A percentile compares a stretch with the other conserved stretches of the same genome.
Evolutionary conservation across 1,140 invertebrate genomes (phyloP).

Genomic region (Drosophila burlai): DNA sequence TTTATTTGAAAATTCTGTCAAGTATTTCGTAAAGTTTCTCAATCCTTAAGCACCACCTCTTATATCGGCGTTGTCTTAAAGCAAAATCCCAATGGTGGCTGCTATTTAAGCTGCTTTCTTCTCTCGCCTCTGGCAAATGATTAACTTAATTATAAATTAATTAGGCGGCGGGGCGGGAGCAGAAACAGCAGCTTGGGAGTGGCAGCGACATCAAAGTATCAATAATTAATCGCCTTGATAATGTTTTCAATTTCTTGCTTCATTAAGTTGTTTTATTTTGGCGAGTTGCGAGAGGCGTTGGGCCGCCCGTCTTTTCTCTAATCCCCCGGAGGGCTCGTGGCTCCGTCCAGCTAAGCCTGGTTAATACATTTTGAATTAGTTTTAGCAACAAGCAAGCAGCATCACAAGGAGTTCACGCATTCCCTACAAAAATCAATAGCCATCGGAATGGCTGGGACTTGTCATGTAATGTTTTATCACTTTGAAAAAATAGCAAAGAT

Average conservation of each 20-base stretch:
- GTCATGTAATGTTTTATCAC: background rate
- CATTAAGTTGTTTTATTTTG: constrained; percentile 74
- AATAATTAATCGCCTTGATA: constrained; percentile 82
- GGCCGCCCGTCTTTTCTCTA: constrained; percentile 48
- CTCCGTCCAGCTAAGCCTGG: constrained; percentile 48
- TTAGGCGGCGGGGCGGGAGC: constrained; percentile 53
- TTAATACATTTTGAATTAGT: constrained; percentile 66
- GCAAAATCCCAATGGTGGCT: constrained; percentile 4
- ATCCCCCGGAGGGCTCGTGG: constrained; percentile 38
- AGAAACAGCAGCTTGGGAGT: background rate
- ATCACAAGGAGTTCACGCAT: background rate
- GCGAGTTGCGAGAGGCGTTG: constrained; percentile 40
- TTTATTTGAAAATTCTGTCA: background rate
- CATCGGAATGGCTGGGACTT: constrained; percentile 11
- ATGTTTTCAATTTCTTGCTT: constrained; percentile 83
- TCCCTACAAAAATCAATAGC: constrained; percentile 38
- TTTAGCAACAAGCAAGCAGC: constrained; percentile 13
- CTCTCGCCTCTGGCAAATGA: constrained; percentile 50
- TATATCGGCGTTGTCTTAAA: background rate
- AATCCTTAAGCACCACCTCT: background rate
- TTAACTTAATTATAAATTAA: constrained; percentile 84
- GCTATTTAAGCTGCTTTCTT: constrained; percentile 19
- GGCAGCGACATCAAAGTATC: constrained; percentile 74
- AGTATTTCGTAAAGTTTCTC: too few species aligned
- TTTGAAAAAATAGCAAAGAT: background rate